Conservation (phyloP, 2,113 vertebrate species). For the Rhipidura dahli region DNA sequence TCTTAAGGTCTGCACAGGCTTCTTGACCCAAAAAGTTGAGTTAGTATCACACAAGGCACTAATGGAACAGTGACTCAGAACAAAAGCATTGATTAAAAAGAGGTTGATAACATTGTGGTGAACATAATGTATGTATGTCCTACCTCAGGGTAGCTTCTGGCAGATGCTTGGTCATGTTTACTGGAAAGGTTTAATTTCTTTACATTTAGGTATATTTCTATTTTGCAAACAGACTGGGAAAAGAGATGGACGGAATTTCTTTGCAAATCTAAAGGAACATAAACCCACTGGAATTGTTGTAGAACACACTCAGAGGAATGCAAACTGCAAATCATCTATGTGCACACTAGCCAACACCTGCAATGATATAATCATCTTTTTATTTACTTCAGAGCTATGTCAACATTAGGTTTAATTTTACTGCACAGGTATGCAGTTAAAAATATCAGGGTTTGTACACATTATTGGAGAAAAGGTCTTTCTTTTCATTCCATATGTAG, state of each 20-base stretch:
- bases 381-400: not conserved
- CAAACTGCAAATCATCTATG: not conserved
- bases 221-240: not conserved
- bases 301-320: not conserved
- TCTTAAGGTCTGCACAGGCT: not conserved
- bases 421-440: not conserved
- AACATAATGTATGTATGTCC: not conserved
- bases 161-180: not conserved
- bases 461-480: not conserved
- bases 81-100: not conserved
- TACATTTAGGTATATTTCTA: not conserved
- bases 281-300: not conserved
- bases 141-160: not conserved
- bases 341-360: not conserved
- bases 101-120: not conserved
- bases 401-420: not conserved
- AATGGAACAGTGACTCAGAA: not conserved
- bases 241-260: not conserved
- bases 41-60: not conserved
- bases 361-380: not conserved
- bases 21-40: not conserved
- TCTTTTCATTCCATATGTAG: not conserved
- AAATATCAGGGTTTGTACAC: not conserved
- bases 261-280: not conserved
- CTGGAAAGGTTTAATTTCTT: not conserved